phyloP scores from a whole-genome alignment of 2,888 invertebrate species.

The Sylvicola cinctus region DNA sequence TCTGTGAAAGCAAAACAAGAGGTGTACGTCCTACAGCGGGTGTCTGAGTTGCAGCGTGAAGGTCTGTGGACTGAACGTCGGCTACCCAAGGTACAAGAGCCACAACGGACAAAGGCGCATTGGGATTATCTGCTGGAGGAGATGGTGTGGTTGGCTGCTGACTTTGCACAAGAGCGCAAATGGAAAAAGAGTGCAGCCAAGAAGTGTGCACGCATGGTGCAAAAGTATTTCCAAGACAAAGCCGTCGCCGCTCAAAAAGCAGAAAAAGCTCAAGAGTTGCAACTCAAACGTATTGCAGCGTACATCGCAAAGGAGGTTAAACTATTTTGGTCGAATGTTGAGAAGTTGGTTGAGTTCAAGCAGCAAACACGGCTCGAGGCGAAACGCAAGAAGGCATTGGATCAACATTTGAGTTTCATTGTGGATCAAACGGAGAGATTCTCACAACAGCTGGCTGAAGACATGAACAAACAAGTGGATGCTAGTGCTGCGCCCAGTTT shows the following conservation, averaged over 20 bases:
- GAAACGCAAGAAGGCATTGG: constrained; percentile 82
- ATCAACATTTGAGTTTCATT: constrained; percentile 92
- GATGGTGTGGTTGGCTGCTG: constrained; percentile 95
- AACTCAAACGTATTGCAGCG: constrained; percentile 67
- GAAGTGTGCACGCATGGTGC: constrained; percentile 77
- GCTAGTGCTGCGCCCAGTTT: constrained; percentile 23
- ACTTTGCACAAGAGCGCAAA: constrained; percentile 93
- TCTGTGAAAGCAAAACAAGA: constrained; percentile 76
- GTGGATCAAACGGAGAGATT: constrained; percentile 97
- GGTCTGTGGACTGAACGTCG: constrained; percentile 89
- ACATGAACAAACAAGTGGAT: constrained; percentile 41
- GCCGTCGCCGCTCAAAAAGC: constrained; percentile 75
- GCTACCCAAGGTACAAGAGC: constrained; percentile 80
- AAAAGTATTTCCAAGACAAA: constrained; percentile 80
- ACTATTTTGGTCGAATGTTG: constrained; percentile 90
- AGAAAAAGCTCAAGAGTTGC: constrained; percentile 77
- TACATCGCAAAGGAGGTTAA: constrained; percentile 84
- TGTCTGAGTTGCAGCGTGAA: constrained; percentile 78
- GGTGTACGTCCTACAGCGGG: constrained; percentile 82
- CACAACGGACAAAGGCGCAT: constrained; percentile 76
- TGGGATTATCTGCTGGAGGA: constrained; percentile 98
- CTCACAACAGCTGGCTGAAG: constrained; percentile 75
- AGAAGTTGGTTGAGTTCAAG: constrained; percentile 91
- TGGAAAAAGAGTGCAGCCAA: constrained; percentile 94
- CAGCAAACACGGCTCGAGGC: constrained; percentile 83